Conservation (phyloP, 2,888 invertebrate genomes). For the Aelia acuminata region DNA sequence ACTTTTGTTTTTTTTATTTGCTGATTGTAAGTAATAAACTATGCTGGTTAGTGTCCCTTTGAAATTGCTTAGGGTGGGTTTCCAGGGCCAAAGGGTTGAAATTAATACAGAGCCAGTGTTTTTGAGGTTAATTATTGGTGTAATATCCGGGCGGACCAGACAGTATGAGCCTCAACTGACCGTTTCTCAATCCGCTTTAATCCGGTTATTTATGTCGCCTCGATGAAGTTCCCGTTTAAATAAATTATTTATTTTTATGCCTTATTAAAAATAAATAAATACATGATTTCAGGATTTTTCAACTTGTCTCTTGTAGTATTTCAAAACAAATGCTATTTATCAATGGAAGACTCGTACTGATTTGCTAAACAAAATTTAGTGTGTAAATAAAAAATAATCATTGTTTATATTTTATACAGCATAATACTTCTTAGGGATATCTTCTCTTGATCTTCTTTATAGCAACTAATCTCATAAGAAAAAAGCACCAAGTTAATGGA, state of each 20-base stretch:
- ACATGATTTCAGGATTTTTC: too few relatives aligned
- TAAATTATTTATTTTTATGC: background rate
- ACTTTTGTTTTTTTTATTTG: background rate
- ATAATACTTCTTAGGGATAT: too few relatives aligned
- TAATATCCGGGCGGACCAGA: conserved; percentile 8
- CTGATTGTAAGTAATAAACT: background rate
- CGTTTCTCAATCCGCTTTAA: background rate
- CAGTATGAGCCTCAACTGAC: conserved; percentile 12
- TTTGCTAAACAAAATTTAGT: too few relatives aligned
- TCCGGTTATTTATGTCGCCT: background rate
- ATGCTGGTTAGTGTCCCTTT: background rate
- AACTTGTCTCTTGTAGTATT: background rate
- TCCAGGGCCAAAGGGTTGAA: background rate
- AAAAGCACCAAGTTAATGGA: too few relatives aligned
- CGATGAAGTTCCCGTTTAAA: background rate
- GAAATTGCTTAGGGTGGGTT: background rate
- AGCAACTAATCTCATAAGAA: too few relatives aligned
- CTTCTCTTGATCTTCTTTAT: too few relatives aligned
- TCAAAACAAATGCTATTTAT: background rate
- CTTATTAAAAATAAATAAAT: background rate
- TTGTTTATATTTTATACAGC: too few relatives aligned
- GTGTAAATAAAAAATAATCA: too few relatives aligned
- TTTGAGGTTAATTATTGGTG: conserved; percentile 24
- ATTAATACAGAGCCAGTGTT: conserved; percentile 2
- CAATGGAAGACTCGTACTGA: too few relatives aligned